A percentile compares a stretch with the other conserved stretches of the same genome.
These are phyloP conservation scores for Drepana arcuata DNA, from an alignment of 1,140 invertebrate genomes.

Conservation along the genomic window DNA sequence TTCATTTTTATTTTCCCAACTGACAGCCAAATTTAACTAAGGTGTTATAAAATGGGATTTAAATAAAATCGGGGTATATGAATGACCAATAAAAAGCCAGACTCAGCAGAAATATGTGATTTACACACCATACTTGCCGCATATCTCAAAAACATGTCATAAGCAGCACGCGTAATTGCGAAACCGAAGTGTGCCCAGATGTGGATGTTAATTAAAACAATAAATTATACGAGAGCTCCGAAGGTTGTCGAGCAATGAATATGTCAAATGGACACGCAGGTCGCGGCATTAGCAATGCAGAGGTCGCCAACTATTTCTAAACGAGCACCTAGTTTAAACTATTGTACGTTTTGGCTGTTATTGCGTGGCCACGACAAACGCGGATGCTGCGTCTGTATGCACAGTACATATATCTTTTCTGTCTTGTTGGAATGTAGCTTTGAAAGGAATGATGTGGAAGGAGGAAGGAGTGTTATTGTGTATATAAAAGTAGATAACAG, in stretches of 20 bases:
- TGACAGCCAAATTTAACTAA: too few relatives aligned
- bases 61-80: too few relatives aligned
- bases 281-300: conserved; percentile 34
- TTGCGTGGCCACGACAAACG: conserved; percentile 28
- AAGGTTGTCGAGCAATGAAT: conserved; percentile 47
- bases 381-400: neutral
- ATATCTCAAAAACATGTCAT: conserved; percentile 17
- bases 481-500: too few relatives aligned
- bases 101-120: too few relatives aligned
- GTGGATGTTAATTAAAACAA: conserved; percentile 55
- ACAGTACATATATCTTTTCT: too few relatives aligned
- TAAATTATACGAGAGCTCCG: conserved; percentile 39
- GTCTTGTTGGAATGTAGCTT: too few relatives aligned
- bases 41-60: too few relatives aligned
- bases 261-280: conserved; percentile 40
- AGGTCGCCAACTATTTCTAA: conserved; percentile 40
- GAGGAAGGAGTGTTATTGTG: too few relatives aligned
- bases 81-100: too few relatives aligned
- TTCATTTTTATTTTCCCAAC: too few relatives aligned
- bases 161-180: conserved; percentile 19
- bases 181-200: conserved; percentile 31
- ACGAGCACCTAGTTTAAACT: conserved; percentile 28
- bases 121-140: too few relatives aligned
- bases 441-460: too few relatives aligned
- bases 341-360: conserved; percentile 37